Percentiles rank a stretch among this genome's conserved stretches.
Evolutionary conservation across 2,797 vertebrate genomes (phyloP).

Genomic region (Leptodactylus fallax): DNA sequence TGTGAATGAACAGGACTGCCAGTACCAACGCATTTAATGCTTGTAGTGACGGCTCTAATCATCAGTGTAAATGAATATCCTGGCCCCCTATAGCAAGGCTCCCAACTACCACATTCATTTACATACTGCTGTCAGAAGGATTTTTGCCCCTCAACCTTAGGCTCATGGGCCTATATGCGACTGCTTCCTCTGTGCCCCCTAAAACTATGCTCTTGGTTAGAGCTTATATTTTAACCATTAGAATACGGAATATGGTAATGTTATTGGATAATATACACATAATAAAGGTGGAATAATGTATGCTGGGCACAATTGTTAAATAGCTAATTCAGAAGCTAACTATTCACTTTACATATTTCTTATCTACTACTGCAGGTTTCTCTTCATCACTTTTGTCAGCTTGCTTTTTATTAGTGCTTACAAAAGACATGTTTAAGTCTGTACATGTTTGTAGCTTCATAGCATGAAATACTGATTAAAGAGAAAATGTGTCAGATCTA

Average conservation of each 20-base stretch:
- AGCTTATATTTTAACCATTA: background rate
- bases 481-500: slow-evolving; percentile 48
- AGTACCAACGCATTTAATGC: no score
- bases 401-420: slow-evolving; percentile 30
- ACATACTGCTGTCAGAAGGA: no score
- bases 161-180: no score
- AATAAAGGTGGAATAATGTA: background rate
- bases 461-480: slow-evolving; percentile 46
- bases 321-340: slow-evolving; percentile 3
- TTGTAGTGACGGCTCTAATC: no score
- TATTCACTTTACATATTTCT: slow-evolving; percentile 11
- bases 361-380: background rate
- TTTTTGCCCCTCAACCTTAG: no score
- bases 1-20: no score
- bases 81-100: no score
- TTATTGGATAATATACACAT: background rate
- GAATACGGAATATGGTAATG: no score
- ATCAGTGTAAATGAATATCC: no score
- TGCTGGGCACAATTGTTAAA: background rate
- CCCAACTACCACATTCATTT: no score
- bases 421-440: slow-evolving; percentile 42
- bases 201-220: background rate
- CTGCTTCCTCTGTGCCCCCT: no score
- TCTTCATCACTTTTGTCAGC: slow-evolving; percentile 1
- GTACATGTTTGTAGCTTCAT: slow-evolving; percentile 32